A percentile compares a stretch with the other conserved stretches of the same genome.
These are phyloP conservation scores for Tetramorium simillimum DNA, from an alignment of 1,140 invertebrate genomes.

Conservation along the genomic window DNA sequence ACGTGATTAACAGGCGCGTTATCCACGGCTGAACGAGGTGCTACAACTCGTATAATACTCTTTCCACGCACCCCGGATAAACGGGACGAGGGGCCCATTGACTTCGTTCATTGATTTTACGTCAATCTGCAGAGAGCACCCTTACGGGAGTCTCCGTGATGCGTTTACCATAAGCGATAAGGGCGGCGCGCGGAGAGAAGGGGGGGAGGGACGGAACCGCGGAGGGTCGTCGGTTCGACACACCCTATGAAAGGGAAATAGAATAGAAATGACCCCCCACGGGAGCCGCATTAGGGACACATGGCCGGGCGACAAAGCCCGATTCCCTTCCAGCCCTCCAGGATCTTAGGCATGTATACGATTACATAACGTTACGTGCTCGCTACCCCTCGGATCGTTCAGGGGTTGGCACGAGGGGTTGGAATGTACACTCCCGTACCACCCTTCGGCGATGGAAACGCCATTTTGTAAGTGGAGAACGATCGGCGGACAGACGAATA, in stretches of 20 bases:
- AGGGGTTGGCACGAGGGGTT: constrained; percentile 78
- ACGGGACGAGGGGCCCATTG: constrained; percentile 79
- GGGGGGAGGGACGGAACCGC: constrained; percentile 41
- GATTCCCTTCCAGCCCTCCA: constrained; percentile 78
- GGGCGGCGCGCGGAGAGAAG: constrained; percentile 64
- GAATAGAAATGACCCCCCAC: constrained; percentile 86
- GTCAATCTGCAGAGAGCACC: constrained; percentile 83
- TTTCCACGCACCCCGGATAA: constrained; percentile 54
- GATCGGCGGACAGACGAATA: constrained; percentile 62
- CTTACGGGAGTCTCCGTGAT: constrained; percentile 83
- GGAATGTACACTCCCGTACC: constrained; percentile 75
- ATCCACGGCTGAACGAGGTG: constrained; percentile 58
- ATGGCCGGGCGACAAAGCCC: constrained; percentile 84
- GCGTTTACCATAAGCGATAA: constrained; percentile 85
- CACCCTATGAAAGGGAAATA: constrained; percentile 84
- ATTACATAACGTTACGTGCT: constrained; percentile 82
- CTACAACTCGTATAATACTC: constrained; percentile 64
- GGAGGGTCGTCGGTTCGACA: constrained; percentile 76
- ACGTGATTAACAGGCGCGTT: constrained; percentile 69
- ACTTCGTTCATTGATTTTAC: constrained; percentile 86
- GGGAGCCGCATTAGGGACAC: constrained; percentile 85
- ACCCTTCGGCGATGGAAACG: constrained; percentile 75
- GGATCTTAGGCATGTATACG: constrained; percentile 83
- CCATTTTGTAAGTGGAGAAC: constrained; percentile 77
- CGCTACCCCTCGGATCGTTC: constrained; percentile 70